Percentiles rank a stretch among this genome's conserved stretches.
These are phyloP conservation scores for Dasypolia templi DNA, from an alignment of 2,888 invertebrate species.

Conservation along the genomic window DNA sequence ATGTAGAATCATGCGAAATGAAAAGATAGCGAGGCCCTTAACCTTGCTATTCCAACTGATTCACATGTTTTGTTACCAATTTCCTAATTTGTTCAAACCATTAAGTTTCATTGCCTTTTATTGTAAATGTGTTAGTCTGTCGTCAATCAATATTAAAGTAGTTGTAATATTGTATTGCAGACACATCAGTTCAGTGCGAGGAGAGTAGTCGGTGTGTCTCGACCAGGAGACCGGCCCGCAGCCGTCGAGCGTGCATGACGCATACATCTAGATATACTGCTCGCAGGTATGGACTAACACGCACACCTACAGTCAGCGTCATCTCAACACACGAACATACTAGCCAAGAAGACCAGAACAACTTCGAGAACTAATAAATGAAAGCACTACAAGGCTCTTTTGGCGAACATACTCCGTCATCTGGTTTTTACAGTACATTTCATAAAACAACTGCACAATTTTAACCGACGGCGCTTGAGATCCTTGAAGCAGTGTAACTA, in stretches of 20 bases:
- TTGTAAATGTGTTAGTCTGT: conserved; percentile 18
- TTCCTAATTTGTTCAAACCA: not conserved
- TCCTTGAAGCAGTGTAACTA: not conserved
- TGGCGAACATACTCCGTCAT: too few relatives aligned
- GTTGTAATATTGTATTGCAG: conserved; percentile 89
- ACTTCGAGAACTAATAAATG: not conserved
- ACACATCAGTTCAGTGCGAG: conserved; percentile 98
- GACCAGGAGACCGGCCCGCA: conserved; percentile 86
- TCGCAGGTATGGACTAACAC: conserved; percentile 92
- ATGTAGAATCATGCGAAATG: not conserved
- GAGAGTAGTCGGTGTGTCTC: conserved; percentile 90
- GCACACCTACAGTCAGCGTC: not conserved
- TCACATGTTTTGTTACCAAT: not conserved
- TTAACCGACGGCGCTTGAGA: not conserved
- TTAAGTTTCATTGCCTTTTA: not conserved
- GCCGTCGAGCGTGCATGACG: conserved; percentile 96
- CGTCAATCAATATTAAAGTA: conserved; percentile 54
- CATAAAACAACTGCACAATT: not conserved
- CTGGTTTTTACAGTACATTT: not conserved
- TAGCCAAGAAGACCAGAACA: not conserved
- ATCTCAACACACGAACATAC: not conserved
- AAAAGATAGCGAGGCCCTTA: not conserved
- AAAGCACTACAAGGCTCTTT: not conserved
- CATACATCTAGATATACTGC: conserved; percentile 94
- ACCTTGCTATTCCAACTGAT: too few relatives aligned